Base-by-base conservation (phyloP, 2,113 vertebrate genomes). In the Struthidea cinerea region DNA sequence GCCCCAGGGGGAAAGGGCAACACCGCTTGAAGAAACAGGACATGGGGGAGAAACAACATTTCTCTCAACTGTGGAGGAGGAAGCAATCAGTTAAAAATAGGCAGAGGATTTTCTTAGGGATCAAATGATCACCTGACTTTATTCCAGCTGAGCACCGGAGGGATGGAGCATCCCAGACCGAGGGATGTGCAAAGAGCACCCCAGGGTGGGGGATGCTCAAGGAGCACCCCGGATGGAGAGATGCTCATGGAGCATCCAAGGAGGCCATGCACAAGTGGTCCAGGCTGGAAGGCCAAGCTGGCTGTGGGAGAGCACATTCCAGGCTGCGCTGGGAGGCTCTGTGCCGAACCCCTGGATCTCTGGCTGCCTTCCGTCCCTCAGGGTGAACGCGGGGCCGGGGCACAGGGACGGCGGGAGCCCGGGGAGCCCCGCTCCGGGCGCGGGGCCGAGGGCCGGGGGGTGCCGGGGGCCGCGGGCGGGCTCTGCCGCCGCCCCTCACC, bases 401-500 rank as follows among this genome's bases (percentile, higher is more conserved):
- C 35, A 7, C 7, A 18, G 11, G 70, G 64, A 44, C 16, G 19
- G 63, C 10, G 33, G 39, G 68, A 64, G 71, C 33, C 35, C 61
- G n/a, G 26, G 57, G 57, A 82, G 33, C 32, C 17, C 37, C 47
- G 26, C 65, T 61, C 50, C 30, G 56, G 26, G 75, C 47, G 74
- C n/a, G 76, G 42, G 67, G 52, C 53, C 46, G 63, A 14, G 41
- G 35, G 33, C n/a, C 9, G 52, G 33, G 55, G 65, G 75, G 49
- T 41, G 10, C 57, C 60, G 74, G 69, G 83, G 61, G 84, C 59
- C 93, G 67, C 84, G 79, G 88, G 60, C 44, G 74, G 74, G 47
- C 46, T 39, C 59, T 67, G 75, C 80, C 35, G 67, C 84, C 89
- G 42, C 80, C 79, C 82, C 94, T 98, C 96, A 99, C 99, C 99